A percentile compares a stretch with the other conserved stretches of the same genome.
Evolutionary conservation across 2,797 vertebrate genomes (phyloP).

Genomic region (Synaphobranchus kaupii): DNA sequence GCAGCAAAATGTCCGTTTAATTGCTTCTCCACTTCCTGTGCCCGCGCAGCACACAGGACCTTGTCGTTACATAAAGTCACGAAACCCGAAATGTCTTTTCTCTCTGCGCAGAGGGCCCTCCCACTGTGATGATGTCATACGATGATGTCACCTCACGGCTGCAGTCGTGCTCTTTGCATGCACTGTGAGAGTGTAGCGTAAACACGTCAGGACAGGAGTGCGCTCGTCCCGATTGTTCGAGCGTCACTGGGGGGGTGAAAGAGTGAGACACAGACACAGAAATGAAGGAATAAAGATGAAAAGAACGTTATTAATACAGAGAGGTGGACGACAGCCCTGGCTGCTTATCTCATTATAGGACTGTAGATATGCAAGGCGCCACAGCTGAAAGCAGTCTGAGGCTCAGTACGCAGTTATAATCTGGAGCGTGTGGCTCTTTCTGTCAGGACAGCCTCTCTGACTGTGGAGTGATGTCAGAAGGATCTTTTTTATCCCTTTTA

Average conservation of each 20-base stretch:
- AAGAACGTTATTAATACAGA: constrained; percentile 32
- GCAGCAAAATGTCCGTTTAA: not conserved
- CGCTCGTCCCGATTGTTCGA: not conserved
- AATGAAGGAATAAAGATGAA: not conserved
- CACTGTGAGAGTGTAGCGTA: not conserved
- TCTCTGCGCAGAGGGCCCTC: not conserved
- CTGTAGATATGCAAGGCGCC: not conserved
- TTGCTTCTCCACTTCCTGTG: not conserved
- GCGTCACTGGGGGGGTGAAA: not conserved
- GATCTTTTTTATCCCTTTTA: not conserved
- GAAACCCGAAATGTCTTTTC: not conserved
- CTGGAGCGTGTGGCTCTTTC: not conserved
- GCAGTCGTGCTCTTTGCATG: not conserved
- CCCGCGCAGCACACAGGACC: not conserved
- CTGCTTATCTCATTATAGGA: not conserved
- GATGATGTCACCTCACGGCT: not conserved
- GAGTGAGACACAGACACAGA: constrained; percentile 51
- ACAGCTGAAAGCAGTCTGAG: no score
- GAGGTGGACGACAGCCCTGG: not conserved
- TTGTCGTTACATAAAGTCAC: not conserved
- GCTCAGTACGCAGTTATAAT: not conserved
- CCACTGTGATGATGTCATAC: not conserved
- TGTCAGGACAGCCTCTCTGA: not conserved
- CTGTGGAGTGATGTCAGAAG: not conserved
- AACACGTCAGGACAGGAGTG: not conserved